These are phyloP conservation scores for Laticauda laticaudata DNA, from an alignment of 2,113 vertebrate genomes.

Conservation along the genomic window DNA sequence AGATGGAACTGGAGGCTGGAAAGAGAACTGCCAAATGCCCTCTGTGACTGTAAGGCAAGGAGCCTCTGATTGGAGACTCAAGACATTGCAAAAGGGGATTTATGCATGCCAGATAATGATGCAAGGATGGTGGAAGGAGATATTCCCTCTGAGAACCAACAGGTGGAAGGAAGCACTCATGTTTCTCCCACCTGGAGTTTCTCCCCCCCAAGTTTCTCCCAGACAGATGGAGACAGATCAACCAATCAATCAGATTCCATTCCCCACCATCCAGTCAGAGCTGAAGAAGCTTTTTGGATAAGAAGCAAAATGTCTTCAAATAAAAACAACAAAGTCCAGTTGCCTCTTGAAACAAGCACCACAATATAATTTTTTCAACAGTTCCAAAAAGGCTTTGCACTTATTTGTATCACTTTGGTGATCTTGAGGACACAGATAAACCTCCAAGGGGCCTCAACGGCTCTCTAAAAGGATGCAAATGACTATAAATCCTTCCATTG, in stretches of 20 bases:
- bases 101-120: neutral
- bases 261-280: too few relatives aligned
- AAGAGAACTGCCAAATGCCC: neutral
- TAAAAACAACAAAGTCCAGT: too few relatives aligned
- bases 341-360: too few relatives aligned
- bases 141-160: neutral
- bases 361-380: too few relatives aligned
- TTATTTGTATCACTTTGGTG: too few relatives aligned
- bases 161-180: neutral
- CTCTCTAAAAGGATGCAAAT: too few relatives aligned
- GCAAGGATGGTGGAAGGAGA: neutral
- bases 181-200: neutral
- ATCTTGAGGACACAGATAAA: too few relatives aligned
- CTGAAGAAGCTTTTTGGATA: too few relatives aligned
- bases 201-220: neutral
- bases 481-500: too few relatives aligned
- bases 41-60: neutral
- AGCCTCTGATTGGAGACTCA: neutral
- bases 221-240: neutral
- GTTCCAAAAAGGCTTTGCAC: too few relatives aligned
- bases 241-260: neutral
- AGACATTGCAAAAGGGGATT: neutral
- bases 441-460: too few relatives aligned
- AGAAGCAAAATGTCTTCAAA: too few relatives aligned
- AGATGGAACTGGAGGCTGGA: neutral